Evolutionary conservation across 2,888 invertebrate species (phyloP), one percentile per base, ranked within the genome.

Genomic region (Netelia melanura): DNA sequence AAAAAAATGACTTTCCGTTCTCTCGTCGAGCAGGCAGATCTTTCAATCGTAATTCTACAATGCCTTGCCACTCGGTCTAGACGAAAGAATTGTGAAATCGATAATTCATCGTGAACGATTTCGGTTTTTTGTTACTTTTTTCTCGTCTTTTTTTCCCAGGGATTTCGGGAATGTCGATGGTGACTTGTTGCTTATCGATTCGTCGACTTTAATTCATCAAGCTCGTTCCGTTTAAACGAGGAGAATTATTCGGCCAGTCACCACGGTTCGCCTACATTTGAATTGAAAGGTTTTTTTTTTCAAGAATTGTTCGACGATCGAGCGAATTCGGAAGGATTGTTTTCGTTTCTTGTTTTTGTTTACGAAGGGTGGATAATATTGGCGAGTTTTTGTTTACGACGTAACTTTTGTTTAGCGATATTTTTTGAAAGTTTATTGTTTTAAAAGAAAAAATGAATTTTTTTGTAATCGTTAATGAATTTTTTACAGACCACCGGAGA

Each of bases 401-500:
- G 30, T 3, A 30, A 30, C 5, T 30, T 30, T 30, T 5, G 5
- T 30, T 30, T 30, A 30, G 6, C 5, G 30, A 30, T 30, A 30
- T 30, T 30, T 30, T 30, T 30, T 5, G 2, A 2, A 30, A 3
- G 30, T 5, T 30, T 5, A 30, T 30, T 30, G 5, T 30, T 30
- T 30, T 30, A 30, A 30, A 30, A 3, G 30, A 30, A 30, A 30
- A 30, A 17, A 17, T 17, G 17, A 0, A 17, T 17, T 54, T 54
- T 54, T 54, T 54, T 30, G 5, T 30, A 30, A 30, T 30, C 30
- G 3, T 30, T 30, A 30, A 30, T 30, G 0, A 30, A 30, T 30
- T 30, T 30, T 30, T 30, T 89, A 9, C 94, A 97, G 97, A 96
- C 96, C 1, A 96, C 96, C 87, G 94, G 95, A 83, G 95, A 96